Percentiles rank a stretch among this genome's conserved stretches.
Conservation (phyloP, 2,888 invertebrate genomes). For the Folsomia candida region DNA sequence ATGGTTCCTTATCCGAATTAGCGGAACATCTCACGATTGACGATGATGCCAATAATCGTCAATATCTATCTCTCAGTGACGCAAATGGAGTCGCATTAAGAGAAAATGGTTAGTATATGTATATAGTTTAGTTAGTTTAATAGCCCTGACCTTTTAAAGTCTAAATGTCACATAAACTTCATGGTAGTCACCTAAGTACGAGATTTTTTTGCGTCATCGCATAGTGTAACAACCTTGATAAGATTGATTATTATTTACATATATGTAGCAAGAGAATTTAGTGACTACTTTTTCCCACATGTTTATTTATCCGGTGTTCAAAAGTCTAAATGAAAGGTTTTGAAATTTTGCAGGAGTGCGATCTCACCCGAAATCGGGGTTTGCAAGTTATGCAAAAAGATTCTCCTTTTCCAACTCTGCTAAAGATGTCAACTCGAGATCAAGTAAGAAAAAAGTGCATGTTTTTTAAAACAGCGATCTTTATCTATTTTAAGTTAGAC, state of each 20-base stretch:
- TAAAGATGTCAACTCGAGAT: slow-evolving; percentile 47
- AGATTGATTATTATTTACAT: too few species aligned
- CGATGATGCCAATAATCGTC: slow-evolving; percentile 50
- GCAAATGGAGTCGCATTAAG: slow-evolving; percentile 42
- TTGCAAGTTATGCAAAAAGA: slow-evolving; percentile 46
- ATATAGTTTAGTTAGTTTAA: background rate
- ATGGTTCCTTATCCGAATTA: slow-evolving; percentile 52
- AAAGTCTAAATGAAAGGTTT: slow-evolving; percentile 1
- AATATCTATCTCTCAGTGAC: slow-evolving; percentile 48
- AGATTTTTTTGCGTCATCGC: too few species aligned
- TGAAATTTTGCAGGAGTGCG: slow-evolving; percentile 41
- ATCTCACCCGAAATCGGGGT: slow-evolving; percentile 50
- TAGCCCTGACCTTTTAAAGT: background rate
- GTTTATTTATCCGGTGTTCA: background rate
- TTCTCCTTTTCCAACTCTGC: slow-evolving; percentile 49
- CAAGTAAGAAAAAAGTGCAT: slow-evolving; percentile 34
- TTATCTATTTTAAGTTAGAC: too few species aligned
- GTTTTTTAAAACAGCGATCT: background rate
- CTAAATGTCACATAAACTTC: background rate
- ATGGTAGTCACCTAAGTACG: slow-evolving; percentile 3
- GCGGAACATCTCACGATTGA: slow-evolving; percentile 53
- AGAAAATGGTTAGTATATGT: slow-evolving; percentile 48
- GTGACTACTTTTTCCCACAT: too few species aligned
- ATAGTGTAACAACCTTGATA: too few species aligned
- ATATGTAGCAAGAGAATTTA: too few species aligned